Evolutionary conservation across 2,113 vertebrate species (phyloP), one percentile per base, ranked within the genome.

Genomic region (Dasyornis broadbenti): DNA sequence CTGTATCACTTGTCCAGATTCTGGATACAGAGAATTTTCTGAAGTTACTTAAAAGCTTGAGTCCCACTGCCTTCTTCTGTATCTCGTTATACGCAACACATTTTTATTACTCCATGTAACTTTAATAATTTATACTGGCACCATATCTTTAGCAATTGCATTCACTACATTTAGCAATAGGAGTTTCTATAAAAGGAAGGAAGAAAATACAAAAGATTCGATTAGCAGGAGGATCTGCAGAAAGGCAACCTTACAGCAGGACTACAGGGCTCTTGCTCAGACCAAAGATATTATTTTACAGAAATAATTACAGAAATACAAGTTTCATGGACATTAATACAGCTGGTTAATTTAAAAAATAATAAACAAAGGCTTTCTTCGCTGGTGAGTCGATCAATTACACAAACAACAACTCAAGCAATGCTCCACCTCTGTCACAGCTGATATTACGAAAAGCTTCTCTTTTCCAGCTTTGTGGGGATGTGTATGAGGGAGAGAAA

Each of bases 121-220:
- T 81, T 92, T 80, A 94, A 90, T 96, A 70, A 94, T 90, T 91
- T 91, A 93, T 53, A 71, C 20, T 66, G 82, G 91, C 66, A 94
- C 84, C 35, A 73, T 60, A 47, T 6, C 61, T 91, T 94, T 21
- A 76, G 45, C 63, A 31, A 37, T 37, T 75, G 60, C 60, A 13
- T 73, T 86, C 68, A 49, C 63, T 90, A 14, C 85, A 49, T 86
- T 95, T 60, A 94, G 75, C 70, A 79, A 61, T 37, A 76, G 66
- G 70, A 85, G 52, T 78, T 77, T 78, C 56, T 75, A 5, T 49
- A 92, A 96, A 75, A 90, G 68, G 40, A 53, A 80, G 82, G 61
- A 90, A 71, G 68, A 95, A 79, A 82, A 90, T 7, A 52, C 0
- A 23, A 37, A 50, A 53, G 42, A 66, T 45, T 86, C 1, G 1